A percentile compares a stretch with the other conserved stretches of the same genome.
Evolutionary conservation across 2,797 vertebrate genomes (phyloP).

Genomic region (Bradypus variegatus): DNA sequence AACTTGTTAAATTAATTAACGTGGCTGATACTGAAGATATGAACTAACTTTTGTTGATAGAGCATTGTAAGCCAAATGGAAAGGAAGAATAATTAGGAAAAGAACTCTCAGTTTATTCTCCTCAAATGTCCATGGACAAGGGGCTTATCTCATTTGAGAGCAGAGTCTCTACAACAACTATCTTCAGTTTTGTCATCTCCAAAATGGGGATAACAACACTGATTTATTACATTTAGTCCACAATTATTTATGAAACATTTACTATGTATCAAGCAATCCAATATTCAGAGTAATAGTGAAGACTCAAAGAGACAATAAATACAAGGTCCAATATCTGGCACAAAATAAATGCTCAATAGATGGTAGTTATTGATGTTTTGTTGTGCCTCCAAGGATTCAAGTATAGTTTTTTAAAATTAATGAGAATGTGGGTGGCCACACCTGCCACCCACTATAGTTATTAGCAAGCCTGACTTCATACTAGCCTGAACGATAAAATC

Average conservation of each 20-base stretch:
- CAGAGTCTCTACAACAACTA: background rate
- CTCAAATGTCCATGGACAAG: background rate
- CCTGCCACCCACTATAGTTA: background rate
- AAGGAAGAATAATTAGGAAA: background rate
- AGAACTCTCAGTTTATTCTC: background rate
- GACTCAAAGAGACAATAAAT: background rate
- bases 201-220: background rate
- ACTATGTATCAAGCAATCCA: background rate
- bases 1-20: background rate
- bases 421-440: background rate
- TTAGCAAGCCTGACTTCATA: background rate
- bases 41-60: background rate
- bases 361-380: background rate
- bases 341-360: background rate
- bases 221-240: background rate
- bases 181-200: conserved; percentile 1
- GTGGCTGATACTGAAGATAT: background rate
- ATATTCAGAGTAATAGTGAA: background rate
- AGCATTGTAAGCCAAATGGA: background rate
- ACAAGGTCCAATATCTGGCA: background rate
- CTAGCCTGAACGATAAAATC: background rate
- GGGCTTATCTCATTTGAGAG: background rate
- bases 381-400: background rate
- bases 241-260: background rate
- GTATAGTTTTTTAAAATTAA: background rate